A percentile compares a stretch with the other conserved stretches of the same genome.
Evolutionary conservation across 2,888 invertebrate genomes (phyloP).

Genomic region (Eupithecia abbreviata): DNA sequence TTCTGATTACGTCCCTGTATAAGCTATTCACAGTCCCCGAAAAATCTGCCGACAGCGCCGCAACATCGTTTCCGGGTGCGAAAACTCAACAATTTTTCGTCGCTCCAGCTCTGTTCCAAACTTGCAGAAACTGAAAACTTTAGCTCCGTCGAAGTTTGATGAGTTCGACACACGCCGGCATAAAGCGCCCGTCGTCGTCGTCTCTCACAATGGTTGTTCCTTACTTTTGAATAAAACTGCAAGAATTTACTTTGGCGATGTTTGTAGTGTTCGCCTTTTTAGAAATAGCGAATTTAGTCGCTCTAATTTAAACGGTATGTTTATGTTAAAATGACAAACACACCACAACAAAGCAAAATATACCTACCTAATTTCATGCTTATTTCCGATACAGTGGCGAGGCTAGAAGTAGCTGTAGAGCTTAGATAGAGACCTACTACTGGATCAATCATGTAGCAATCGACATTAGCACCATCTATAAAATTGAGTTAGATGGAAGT

Average conservation of each 20-base stretch:
- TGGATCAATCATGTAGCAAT: no score
- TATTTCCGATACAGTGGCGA: no score
- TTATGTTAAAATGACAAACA: no score
- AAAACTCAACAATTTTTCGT: constrained; percentile 60
- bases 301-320: not conserved
- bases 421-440: no score
- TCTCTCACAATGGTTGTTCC: constrained; percentile 62
- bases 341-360: no score
- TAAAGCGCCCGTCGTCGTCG: constrained; percentile 58
- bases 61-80: constrained; percentile 43
- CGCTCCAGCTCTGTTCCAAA: constrained; percentile 53
- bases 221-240: constrained; percentile 61
- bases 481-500: no score
- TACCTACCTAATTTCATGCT: no score
- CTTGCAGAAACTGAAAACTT: constrained; percentile 51
- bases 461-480: no score
- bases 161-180: constrained; percentile 69
- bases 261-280: constrained; percentile 47
- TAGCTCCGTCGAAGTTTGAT: constrained; percentile 64
- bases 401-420: no score
- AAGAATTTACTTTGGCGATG: constrained; percentile 55
- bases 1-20: constrained; percentile 23
- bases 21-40: constrained; percentile 15
- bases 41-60: constrained; percentile 32
- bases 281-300: not conserved